Evolutionary conservation across 2,113 vertebrate genomes (phyloP).

Genomic region (Notarius quadriscutis): DNA sequence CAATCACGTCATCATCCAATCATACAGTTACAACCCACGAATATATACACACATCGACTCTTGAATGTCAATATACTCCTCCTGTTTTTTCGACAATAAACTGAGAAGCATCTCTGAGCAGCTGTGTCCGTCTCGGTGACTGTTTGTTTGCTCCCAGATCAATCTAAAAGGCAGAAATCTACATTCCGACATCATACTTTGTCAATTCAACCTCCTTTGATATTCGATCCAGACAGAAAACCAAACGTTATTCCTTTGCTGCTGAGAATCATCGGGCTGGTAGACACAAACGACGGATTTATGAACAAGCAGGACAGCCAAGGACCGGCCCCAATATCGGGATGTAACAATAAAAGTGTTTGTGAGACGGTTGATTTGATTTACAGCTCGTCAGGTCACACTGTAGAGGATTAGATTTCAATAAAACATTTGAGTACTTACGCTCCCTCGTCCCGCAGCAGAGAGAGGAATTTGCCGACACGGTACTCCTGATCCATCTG

Average conservation of each 20-base stretch:
- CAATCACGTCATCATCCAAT: too few relatives aligned
- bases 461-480: constrained; percentile 92
- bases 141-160: too few relatives aligned
- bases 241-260: not conserved
- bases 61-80: too few relatives aligned
- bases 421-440: constrained; percentile 76
- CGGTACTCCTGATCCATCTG: constrained; percentile 94
- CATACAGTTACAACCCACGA: too few relatives aligned
- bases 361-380: not conserved
- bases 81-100: too few relatives aligned
- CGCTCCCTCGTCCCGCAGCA: constrained; percentile 91
- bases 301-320: not conserved
- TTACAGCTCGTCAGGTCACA: not conserved
- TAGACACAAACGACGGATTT: not conserved
- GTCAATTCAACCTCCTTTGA: too few relatives aligned
- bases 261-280: not conserved
- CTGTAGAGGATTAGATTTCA: not conserved
- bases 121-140: too few relatives aligned
- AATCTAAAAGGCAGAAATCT: too few relatives aligned
- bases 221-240: too few relatives aligned
- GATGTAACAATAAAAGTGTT: not conserved
- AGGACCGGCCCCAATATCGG: not conserved
- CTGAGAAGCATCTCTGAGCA: too few relatives aligned
- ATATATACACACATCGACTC: too few relatives aligned
- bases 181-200: too few relatives aligned